Percentiles rank a stretch among this genome's conserved stretches.
phyloP scores from a whole-genome alignment of 2,113 vertebrate genomes.

The Leptobrachium leishanense region DNA sequence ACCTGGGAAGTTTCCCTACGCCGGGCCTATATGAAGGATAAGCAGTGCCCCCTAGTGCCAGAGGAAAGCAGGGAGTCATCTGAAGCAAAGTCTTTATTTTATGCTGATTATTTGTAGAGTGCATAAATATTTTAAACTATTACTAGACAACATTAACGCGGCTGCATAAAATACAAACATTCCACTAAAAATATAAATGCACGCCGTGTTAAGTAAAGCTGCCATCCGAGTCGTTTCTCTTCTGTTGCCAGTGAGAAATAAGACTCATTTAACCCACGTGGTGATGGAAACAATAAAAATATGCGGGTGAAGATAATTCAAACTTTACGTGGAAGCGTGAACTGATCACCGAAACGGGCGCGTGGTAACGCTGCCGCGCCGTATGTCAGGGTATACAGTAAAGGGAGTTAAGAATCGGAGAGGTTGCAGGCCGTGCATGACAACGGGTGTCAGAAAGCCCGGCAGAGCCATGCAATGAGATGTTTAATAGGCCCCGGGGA shows the following conservation, averaged over 20 bases:
- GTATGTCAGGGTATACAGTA: not conserved
- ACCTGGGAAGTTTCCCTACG: constrained; percentile 67
- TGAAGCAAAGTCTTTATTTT: not conserved
- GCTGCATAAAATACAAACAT: not conserved
- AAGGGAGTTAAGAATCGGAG: constrained; percentile 22
- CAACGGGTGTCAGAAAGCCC: constrained; percentile 68
- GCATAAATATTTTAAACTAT: not conserved
- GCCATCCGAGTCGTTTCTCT: no score
- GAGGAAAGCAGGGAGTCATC: constrained; percentile 30
- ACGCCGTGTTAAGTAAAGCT: no score
- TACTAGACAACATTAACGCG: not conserved
- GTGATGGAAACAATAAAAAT: no score
- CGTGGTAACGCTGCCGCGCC: no score
- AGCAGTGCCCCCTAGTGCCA: constrained; percentile 99
- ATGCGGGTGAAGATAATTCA: no score
- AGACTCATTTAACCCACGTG: no score
- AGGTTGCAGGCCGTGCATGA: constrained; percentile 71
- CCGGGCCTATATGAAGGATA: constrained; percentile 77
- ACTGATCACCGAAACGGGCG: no score
- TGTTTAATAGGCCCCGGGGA: constrained; percentile 67
- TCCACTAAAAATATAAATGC: no score
- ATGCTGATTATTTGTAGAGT: not conserved
- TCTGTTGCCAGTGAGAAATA: no score
- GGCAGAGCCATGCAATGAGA: constrained; percentile 63
- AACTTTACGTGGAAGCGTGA: no score